Percentiles rank a stretch among this genome's conserved stretches.
phyloP scores from a whole-genome alignment of 2,888 invertebrate genomes.

The Sinotaia quadrata region DNA sequence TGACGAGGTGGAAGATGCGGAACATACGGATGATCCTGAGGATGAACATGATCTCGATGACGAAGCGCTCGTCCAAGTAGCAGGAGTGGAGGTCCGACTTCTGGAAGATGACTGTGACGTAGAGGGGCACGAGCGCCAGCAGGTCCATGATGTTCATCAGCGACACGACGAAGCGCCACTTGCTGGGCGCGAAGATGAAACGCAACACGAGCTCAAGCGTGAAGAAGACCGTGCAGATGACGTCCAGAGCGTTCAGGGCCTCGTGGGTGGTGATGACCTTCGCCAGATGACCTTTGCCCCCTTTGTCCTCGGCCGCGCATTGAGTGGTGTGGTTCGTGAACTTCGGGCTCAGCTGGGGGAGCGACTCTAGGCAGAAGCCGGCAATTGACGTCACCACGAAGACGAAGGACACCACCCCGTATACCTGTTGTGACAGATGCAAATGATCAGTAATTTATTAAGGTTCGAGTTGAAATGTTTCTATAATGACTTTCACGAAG shows the following conservation, averaged over 20 bases:
- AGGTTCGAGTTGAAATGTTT: no score
- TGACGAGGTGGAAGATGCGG: slow-evolving; percentile 73
- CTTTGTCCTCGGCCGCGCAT: slow-evolving; percentile 14
- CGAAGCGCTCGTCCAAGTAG: slow-evolving; percentile 65
- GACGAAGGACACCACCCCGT: slow-evolving; percentile 67
- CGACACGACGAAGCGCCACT: slow-evolving; percentile 60
- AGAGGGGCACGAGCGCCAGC: slow-evolving; percentile 68
- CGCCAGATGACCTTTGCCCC: slow-evolving; percentile 39
- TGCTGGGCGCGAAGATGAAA: slow-evolving; percentile 64
- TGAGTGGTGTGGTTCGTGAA: slow-evolving; percentile 32
- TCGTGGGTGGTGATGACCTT: slow-evolving; percentile 50
- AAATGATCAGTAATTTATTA: no score
- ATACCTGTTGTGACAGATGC: slow-evolving; percentile 54
- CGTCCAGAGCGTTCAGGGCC: slow-evolving; percentile 62
- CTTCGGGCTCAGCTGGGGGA: slow-evolving; percentile 56
- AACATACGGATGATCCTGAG: slow-evolving; percentile 74
- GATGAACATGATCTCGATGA: slow-evolving; percentile 72
- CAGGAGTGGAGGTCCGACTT: slow-evolving; percentile 61
- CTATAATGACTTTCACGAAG: no score
- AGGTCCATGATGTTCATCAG: slow-evolving; percentile 70
- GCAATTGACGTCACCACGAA: slow-evolving; percentile 68
- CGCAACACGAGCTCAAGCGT: slow-evolving; percentile 67
- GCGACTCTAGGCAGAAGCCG: slow-evolving; percentile 69
- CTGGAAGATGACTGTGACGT: slow-evolving; percentile 66
- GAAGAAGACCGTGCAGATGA: slow-evolving; percentile 69